Conservation (phyloP, 35 echinoderm and acorn worm genomes). For the Chiridota heheva region DNA sequence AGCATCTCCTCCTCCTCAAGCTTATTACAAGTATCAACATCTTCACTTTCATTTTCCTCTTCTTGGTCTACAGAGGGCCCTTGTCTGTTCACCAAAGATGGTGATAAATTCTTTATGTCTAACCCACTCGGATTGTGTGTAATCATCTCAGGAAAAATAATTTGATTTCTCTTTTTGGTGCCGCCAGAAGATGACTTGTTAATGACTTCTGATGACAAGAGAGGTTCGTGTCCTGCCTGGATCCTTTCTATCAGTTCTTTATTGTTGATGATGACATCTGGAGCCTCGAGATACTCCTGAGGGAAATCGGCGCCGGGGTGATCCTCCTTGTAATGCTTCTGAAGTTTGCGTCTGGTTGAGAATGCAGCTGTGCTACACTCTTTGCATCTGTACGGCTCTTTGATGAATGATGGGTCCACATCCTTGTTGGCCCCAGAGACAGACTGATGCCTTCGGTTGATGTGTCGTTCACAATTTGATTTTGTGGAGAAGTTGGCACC, state of each 20-base stretch:
- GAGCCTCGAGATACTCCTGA: slow-evolving; percentile 64
- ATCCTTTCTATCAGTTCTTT: slow-evolving; percentile 45
- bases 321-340: slow-evolving; percentile 75
- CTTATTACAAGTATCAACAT: not conserved
- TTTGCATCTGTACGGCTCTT: slow-evolving; percentile 79
- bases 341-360: slow-evolving; percentile 68
- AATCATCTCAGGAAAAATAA: too few relatives aligned
- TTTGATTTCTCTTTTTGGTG: slow-evolving; percentile 40
- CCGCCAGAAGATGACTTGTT: too few relatives aligned
- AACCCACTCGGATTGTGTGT: too few relatives aligned
- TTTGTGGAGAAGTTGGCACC: slow-evolving; percentile 93
- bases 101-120: too few relatives aligned
- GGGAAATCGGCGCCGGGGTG: slow-evolving; percentile 66
- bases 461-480: slow-evolving; percentile 97
- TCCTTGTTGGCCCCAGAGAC: slow-evolving; percentile 5
- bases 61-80: too few relatives aligned
- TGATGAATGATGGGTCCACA: not conserved
- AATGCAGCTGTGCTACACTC: slow-evolving; percentile 64
- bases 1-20: not conserved
- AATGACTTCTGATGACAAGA: slow-evolving; percentile 29
- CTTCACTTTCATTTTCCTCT: not conserved
- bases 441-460: slow-evolving; percentile 72
- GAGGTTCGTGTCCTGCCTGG: slow-evolving; percentile 33
- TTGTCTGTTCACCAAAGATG: too few relatives aligned
- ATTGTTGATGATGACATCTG: slow-evolving; percentile 50